Conservation (phyloP, 2,113 vertebrate species). For the Pachycephala philippinensis region DNA sequence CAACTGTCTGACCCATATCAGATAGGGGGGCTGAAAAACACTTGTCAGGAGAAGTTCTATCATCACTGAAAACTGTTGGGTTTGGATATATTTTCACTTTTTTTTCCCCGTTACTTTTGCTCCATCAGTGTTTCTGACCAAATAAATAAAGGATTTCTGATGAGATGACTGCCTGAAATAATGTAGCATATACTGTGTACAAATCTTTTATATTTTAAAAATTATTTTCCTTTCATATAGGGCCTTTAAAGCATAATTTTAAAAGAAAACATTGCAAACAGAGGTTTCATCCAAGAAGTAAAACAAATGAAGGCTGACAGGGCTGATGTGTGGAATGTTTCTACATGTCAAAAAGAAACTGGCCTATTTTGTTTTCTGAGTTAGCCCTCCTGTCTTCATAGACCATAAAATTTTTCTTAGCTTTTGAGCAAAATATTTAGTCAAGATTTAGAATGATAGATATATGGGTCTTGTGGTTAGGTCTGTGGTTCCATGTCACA, state of each 20-base stretch:
- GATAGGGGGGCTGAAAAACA: neutral
- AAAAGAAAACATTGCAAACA: neutral
- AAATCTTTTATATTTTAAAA: neutral
- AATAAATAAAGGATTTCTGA: neutral
- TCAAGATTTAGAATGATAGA: neutral
- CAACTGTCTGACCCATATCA: neutral
- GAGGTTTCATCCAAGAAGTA: neutral
- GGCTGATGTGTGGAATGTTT: neutral
- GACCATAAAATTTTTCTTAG: neutral
- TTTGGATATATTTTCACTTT: fast-evolving
- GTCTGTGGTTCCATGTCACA: neutral
- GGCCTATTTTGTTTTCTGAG: neutral
- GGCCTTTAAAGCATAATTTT: neutral
- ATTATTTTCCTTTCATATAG: neutral
- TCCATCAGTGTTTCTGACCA: neutral
- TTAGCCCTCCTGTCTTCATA: neutral
- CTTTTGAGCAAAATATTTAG: neutral
- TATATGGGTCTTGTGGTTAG: neutral
- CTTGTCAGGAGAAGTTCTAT: neutral
- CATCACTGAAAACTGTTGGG: neutral
- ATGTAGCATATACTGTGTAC: fast-evolving
- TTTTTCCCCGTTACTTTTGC: fast-evolving
- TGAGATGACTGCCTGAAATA: neutral
- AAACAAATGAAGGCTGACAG: neutral
- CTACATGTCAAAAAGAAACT: neutral